Conservation (phyloP, 2,888 invertebrate species). For the Gortyna flavago region DNA sequence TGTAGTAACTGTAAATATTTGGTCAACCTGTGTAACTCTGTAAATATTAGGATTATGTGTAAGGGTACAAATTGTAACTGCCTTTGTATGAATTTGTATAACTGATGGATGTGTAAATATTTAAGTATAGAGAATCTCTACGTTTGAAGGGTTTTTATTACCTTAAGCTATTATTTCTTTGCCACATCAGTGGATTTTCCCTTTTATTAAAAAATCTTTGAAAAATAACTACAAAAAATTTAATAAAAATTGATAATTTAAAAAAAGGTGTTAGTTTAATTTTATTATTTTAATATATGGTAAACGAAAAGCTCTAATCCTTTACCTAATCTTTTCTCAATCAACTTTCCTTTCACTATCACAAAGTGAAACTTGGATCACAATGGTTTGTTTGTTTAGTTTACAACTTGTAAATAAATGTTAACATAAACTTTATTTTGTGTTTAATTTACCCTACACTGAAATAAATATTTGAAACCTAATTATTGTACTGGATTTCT, state of each 20-base stretch:
- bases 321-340: conserved; percentile 36
- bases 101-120: conserved; percentile 59
- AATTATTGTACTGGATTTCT: background rate
- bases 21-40: conserved; percentile 40
- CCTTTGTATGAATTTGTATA: conserved; percentile 58
- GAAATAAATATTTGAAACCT: background rate
- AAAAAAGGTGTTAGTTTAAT: conserved; percentile 46
- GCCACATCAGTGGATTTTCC: conserved; percentile 26
- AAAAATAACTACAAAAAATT: conserved; percentile 24
- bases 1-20: conserved; percentile 63
- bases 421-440: conserved; percentile 50
- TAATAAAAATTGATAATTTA: conserved; percentile 25
- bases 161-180: conserved; percentile 47
- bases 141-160: conserved; percentile 59
- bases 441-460: conserved; percentile 34
- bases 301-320: conserved; percentile 42
- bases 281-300: conserved; percentile 43
- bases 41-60: conserved; percentile 57
- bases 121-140: conserved; percentile 64
- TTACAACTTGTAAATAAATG: conserved; percentile 66
- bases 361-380: conserved; percentile 52
- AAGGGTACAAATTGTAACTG: conserved; percentile 65
- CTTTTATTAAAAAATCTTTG: conserved; percentile 27
- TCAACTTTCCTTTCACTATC: conserved; percentile 45
- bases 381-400: conserved; percentile 62